A percentile compares a stretch with the other conserved stretches of the same genome.
Evolutionary conservation across 2,888 invertebrate species (phyloP).

Genomic region (Anthrax anthrax): DNA sequence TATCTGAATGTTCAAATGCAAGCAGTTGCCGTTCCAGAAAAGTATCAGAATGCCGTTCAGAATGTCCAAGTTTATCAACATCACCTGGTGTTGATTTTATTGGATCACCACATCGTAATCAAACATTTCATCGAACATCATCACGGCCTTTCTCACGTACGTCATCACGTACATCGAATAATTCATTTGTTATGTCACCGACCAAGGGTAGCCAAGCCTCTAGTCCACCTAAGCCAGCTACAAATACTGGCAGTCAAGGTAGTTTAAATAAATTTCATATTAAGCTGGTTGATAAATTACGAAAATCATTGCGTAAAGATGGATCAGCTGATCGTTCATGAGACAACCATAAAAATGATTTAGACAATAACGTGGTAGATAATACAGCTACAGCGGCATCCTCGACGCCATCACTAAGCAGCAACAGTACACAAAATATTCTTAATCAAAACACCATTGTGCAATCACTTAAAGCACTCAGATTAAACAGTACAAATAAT

Average conservation of each 20-base stretch:
- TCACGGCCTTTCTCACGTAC: slow-evolving; percentile 46
- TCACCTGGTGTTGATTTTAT: slow-evolving; percentile 42
- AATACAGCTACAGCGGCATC: slow-evolving; percentile 2
- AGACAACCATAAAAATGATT: slow-evolving; percentile 6
- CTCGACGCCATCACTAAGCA: slow-evolving; percentile 5
- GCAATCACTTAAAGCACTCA: slow-evolving; percentile 3
- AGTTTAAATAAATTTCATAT: slow-evolving; percentile 60
- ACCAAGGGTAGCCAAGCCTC: slow-evolving; percentile 39
- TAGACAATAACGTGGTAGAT: slow-evolving; percentile 11
- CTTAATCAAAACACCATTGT: slow-evolving; percentile 9
- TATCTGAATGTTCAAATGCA: slow-evolving; percentile 52
- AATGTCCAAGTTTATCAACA: slow-evolving; percentile 49
- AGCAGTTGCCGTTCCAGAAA: slow-evolving; percentile 41
- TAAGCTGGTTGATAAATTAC: slow-evolving; percentile 55
- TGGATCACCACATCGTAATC: slow-evolving; percentile 38
- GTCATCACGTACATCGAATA: slow-evolving; percentile 45
- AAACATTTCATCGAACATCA: slow-evolving; percentile 21
- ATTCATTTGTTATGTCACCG: slow-evolving; percentile 45
- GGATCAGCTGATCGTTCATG: slow-evolving; percentile 13
- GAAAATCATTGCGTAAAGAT: slow-evolving; percentile 45
- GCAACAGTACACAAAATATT: slow-evolving; percentile 9
- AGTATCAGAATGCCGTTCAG: slow-evolving; percentile 45
- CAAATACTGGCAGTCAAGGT: slow-evolving; percentile 39
- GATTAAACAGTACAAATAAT: slow-evolving; percentile 1
- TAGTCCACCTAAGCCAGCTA: slow-evolving; percentile 40